phyloP scores from a whole-genome alignment of 2,888 invertebrate genomes.

The Prenolepis imparis region DNA sequence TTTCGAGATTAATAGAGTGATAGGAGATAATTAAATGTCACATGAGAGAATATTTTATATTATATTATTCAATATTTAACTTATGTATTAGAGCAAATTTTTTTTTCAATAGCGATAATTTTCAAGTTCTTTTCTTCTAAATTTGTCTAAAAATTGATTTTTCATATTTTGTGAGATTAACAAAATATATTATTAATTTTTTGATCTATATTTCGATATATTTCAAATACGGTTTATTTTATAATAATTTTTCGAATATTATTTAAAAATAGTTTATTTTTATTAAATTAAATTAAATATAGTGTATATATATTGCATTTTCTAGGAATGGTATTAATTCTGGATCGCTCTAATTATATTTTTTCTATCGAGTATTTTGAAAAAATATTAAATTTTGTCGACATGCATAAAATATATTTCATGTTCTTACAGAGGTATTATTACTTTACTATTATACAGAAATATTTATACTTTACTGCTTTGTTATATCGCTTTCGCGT shows the following conservation, averaged over 20 bases:
- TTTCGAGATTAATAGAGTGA: neutral
- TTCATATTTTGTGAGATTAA: neutral
- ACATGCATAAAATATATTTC: neutral
- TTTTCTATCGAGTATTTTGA: neutral
- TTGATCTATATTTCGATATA: neutral
- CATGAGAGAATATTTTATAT: neutral
- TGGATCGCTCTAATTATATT: neutral
- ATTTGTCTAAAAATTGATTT: neutral
- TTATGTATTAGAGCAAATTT: neutral
- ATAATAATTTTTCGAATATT: neutral
- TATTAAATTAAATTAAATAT: neutral
- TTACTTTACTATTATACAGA: too few species aligned
- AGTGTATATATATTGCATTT: neutral
- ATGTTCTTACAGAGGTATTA: neutral
- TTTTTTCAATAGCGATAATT: neutral
- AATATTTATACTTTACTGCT: neutral
- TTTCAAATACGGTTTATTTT: neutral
- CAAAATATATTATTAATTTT: neutral
- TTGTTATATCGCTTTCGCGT: constrained; percentile 1
- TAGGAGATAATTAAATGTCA: neutral
- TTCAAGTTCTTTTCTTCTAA: neutral
- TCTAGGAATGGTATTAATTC: neutral
- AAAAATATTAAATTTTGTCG: constrained; percentile 18
- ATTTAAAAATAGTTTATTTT: neutral
- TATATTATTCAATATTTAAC: neutral